phyloP scores from a whole-genome alignment of 1,140 invertebrate genomes.

The Drosophila melanica region DNA sequence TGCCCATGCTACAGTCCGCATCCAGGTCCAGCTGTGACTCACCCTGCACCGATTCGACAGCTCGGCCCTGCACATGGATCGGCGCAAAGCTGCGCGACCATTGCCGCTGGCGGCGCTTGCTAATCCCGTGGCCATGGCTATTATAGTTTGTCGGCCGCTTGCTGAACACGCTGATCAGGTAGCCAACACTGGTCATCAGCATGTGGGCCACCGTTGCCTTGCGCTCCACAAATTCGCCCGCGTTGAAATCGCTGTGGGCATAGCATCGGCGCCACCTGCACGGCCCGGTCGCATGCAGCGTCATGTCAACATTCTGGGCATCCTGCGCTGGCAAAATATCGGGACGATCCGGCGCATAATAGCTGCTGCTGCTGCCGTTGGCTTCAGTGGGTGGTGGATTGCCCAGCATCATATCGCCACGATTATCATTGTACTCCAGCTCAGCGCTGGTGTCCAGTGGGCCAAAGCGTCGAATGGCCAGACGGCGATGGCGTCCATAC shows the following conservation, averaged over 20 bases:
- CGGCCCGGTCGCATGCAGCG: neutral
- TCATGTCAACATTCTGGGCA: constrained; percentile 45
- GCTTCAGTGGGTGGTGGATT: neutral
- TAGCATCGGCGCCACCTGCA: constrained; percentile 36
- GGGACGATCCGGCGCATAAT: constrained; percentile 66
- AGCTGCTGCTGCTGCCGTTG: constrained; percentile 20
- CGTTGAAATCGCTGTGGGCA: constrained; percentile 60
- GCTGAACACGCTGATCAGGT: constrained; percentile 85
- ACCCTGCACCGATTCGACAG: neutral
- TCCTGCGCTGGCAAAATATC: constrained; percentile 83
- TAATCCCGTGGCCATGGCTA: constrained; percentile 60
- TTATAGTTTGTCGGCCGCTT: constrained; percentile 83
- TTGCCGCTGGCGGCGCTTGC: constrained; percentile 79
- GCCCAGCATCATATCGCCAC: neutral
- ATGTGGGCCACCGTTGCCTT: constrained; percentile 87
- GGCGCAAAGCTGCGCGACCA: constrained; percentile 86
- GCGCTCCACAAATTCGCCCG: constrained; percentile 75
- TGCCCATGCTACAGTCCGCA: constrained; percentile 7
- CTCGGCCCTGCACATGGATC: constrained; percentile 60
- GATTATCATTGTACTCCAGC: constrained; percentile 48
- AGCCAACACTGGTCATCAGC: constrained; percentile 86
- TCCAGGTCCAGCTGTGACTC: constrained; percentile 26
- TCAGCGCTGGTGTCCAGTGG: constrained; percentile 43
- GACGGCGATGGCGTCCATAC: constrained; percentile 88
- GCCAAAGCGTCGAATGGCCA: constrained; percentile 85